Evolutionary conservation across 2,113 vertebrate genomes (phyloP).

Genomic region (Gnathonemus echidnorhynchus): DNA sequence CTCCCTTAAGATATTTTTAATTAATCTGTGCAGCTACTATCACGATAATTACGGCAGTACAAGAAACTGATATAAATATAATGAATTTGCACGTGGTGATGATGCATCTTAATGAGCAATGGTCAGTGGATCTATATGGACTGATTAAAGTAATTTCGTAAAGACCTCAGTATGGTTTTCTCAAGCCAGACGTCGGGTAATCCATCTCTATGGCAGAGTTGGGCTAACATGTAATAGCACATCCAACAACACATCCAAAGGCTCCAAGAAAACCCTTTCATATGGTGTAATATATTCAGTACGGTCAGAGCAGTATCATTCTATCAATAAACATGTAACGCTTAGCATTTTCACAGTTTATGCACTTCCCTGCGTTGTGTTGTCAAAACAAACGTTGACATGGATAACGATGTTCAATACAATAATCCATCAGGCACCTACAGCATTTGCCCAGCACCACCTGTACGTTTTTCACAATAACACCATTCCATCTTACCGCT

Average conservation of each 20-base stretch:
- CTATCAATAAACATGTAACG: background rate
- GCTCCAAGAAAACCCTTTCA: background rate
- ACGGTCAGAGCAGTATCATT: constrained; percentile 8
- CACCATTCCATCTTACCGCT: background rate
- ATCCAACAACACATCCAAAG: constrained; percentile 3
- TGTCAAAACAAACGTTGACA: constrained; percentile 9
- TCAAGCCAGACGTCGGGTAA: background rate
- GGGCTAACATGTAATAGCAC: background rate
- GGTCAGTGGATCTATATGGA: background rate
- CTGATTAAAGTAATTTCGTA: background rate
- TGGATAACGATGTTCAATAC: background rate
- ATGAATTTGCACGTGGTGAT: background rate
- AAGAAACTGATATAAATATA: background rate
- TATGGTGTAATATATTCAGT: constrained; percentile 7
- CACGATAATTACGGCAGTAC: background rate
- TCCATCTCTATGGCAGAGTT: constrained; percentile 2
- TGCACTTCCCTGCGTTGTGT: background rate
- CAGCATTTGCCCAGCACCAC: background rate
- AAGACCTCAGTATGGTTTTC: background rate
- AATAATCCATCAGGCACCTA: background rate
- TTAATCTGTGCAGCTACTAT: background rate
- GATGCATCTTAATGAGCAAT: background rate
- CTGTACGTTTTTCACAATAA: background rate
- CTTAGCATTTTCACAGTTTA: background rate
- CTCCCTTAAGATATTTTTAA: constrained; percentile 1